Conservation (phyloP, 1,140 invertebrate genomes). For the Drosophila sulfurigaster region DNA sequence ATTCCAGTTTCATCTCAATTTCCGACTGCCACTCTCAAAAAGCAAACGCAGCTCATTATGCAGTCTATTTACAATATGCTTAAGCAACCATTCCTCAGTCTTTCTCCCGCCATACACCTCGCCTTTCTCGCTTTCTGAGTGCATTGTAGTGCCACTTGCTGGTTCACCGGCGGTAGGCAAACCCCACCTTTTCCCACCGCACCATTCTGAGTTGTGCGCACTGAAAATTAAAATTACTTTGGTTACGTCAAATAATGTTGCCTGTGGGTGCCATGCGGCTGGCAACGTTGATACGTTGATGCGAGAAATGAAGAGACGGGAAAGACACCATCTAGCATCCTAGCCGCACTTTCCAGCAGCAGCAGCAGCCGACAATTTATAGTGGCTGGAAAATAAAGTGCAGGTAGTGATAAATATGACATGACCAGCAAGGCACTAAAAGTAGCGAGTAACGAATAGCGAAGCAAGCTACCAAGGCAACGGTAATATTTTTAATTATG, state of each 20-base stretch:
- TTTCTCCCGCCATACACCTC: neutral
- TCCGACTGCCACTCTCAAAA: conserved; percentile 68
- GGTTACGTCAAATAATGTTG: conserved; percentile 81
- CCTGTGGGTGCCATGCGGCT: conserved; percentile 62
- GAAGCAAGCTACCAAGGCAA: conserved; percentile 27
- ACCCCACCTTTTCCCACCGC: neutral
- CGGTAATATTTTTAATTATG: conserved; percentile 63
- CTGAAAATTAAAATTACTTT: conserved; percentile 82
- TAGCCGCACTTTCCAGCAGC: conserved; percentile 40
- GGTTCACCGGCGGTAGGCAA: conserved; percentile 26
- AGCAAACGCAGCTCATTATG: conserved; percentile 79
- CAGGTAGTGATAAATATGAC: conserved; percentile 79
- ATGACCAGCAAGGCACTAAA: conserved; percentile 43
- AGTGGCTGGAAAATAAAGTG: conserved; percentile 64
- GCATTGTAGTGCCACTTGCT: conserved; percentile 77
- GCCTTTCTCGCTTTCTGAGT: conserved; percentile 36
- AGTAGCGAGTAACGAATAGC: conserved; percentile 6
- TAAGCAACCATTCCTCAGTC: conserved; percentile 61
- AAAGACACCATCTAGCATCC: conserved; percentile 11
- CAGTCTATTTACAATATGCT: conserved; percentile 82
- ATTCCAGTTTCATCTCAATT: conserved; percentile 64
- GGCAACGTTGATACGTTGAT: conserved; percentile 32
- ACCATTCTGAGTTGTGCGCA: conserved; percentile 56
- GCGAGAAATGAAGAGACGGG: conserved; percentile 22
- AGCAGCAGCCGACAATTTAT: conserved; percentile 71